phyloP scores from a whole-genome alignment of 2,888 invertebrate species.

The Cephus runcator region DNA sequence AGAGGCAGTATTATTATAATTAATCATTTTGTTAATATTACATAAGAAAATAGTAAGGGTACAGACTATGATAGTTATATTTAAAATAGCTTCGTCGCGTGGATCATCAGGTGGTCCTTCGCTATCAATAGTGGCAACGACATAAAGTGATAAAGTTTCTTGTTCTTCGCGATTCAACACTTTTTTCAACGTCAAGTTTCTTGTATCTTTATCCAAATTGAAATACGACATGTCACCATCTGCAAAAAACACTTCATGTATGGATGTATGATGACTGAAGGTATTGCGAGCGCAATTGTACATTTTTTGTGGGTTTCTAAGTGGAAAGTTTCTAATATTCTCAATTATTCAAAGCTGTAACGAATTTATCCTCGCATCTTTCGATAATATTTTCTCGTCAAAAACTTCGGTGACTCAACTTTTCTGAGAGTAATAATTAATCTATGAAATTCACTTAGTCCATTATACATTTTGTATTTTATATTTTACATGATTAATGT shows the following conservation, averaged over 20 bases:
- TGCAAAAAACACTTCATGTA: conserved; percentile 16
- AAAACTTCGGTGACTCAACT: too few relatives aligned
- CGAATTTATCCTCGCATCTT: too few relatives aligned
- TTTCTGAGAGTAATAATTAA: too few relatives aligned
- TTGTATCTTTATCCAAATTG: conserved; percentile 58
- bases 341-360: too few relatives aligned
- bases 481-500: too few relatives aligned
- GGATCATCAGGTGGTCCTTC: conserved; percentile 49
- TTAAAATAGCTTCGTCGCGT: conserved; percentile 58
- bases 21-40: not conserved
- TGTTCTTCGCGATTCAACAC: conserved; percentile 66
- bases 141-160: conserved; percentile 61
- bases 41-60: not conserved
- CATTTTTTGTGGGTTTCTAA: too few relatives aligned
- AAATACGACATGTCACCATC: conserved; percentile 60
- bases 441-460: too few relatives aligned
- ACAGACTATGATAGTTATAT: conserved; percentile 66
- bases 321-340: too few relatives aligned
- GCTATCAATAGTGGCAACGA: conserved; percentile 68
- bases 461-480: too few relatives aligned
- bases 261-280: not conserved
- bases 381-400: too few relatives aligned
- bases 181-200: conserved; percentile 59
- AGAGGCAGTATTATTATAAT: conserved; percentile 7
- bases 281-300: too few relatives aligned